Base-by-base conservation (phyloP, 37 sponge, comb jelly and placozoan genomes). In the Cladorhizidae sp. region DNA sequence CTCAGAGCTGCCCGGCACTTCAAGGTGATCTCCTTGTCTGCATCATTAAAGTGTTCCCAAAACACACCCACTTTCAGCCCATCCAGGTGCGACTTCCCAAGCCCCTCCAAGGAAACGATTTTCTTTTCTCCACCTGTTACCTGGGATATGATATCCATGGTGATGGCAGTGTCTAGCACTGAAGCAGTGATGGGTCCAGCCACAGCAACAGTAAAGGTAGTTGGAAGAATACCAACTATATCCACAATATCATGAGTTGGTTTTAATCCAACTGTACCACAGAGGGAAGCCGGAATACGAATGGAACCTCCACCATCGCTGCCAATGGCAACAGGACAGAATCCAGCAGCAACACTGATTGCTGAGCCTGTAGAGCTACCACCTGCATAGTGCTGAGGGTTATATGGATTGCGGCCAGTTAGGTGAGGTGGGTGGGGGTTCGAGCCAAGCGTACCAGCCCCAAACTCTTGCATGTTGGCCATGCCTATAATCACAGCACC, bases 241-340 rank as follows among this genome's bases (percentile, higher is more conserved):
- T 76, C 79, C 1, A 91, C 1, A 1, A 87, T 36, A 37, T 82
- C 83, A 81, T 74, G 86, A 11, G 97, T 96, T n/a, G 91, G 92
- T 58, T 98, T 98, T 5, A 98, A 49, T 0, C 95, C 95, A 15
- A 93, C 93, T 23, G 90, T 57, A 8, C 98, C 98, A 89, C 98
- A 98, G 22, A 93, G 37, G 8, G 88, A 70, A 20, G 93, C 72
- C 20, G 98, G 98, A 5, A 95, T 85, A 6, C 98, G 85, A 28
- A 98, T 75, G 8, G 96, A 95, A 17, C 98, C 98, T 33, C 96
- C 98, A 40, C 98, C 98, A 67, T 98, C 98, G 20, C 85, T 70
- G 20, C 98, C 98, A 17, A 95, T 40, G 5, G 98, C 88, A 39
- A 98, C 61, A 38, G 93, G 89, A 29, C 90, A 84, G 37, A 96